Evolutionary conservation across 2,797 vertebrate genomes (phyloP).

Genomic region (Sebastes paucispinis): DNA sequence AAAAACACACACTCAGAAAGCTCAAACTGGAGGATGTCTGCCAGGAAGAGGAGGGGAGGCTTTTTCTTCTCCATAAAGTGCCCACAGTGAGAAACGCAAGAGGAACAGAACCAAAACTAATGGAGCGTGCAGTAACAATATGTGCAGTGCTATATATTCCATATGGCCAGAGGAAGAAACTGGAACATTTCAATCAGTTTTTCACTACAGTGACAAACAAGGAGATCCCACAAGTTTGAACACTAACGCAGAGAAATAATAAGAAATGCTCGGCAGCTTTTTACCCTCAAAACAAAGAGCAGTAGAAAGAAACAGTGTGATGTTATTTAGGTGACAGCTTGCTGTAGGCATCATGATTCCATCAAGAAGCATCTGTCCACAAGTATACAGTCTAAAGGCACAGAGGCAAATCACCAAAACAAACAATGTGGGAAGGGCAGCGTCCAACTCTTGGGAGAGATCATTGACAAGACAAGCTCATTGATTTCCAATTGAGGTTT

Average conservation of each 20-base stretch:
- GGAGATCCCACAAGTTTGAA: background rate
- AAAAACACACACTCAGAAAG: background rate
- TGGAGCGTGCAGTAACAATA: conserved; percentile 54
- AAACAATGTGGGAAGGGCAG: background rate
- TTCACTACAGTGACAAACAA: conserved; percentile 24
- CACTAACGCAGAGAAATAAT: background rate
- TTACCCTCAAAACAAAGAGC: conserved; percentile 1
- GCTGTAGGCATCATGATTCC: conserved; percentile 31
- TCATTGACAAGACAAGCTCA: conserved; percentile 8
- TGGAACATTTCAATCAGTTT: conserved; percentile 43
- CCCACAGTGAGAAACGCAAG: conserved; percentile 38
- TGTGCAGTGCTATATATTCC: conserved; percentile 54
- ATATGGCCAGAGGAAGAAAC: conserved; percentile 43
- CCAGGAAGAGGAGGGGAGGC: conserved; percentile 17
- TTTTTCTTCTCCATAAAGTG: conserved; percentile 8
- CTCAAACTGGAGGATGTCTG: conserved; percentile 6
- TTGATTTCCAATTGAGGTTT: conserved; percentile 28
- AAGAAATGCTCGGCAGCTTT: conserved; percentile 7
- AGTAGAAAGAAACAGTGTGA: conserved; percentile 7
- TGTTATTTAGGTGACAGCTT: conserved; percentile 52
- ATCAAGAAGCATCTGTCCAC: conserved; percentile 46
- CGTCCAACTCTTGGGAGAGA: background rate
- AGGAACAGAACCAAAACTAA: conserved; percentile 47
- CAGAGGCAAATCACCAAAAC: background rate
- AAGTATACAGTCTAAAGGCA: conserved; percentile 19